phyloP scores from a whole-genome alignment of 2,797 vertebrate genomes.

The Gouania willdenowi region DNA sequence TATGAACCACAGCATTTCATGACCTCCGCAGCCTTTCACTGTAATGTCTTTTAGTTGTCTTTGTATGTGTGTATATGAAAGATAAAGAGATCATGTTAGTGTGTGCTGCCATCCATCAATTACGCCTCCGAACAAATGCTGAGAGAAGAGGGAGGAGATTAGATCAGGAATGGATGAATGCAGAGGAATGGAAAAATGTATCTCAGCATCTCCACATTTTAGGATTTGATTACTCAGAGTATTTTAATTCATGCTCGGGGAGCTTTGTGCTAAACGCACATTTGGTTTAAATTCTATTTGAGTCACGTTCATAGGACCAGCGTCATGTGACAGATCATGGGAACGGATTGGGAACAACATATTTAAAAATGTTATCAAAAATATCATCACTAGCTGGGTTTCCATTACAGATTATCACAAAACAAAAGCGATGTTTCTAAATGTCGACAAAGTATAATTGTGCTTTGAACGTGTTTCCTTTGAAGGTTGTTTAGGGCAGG shows the following conservation, averaged over 20 bases:
- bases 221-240: constrained; percentile 51
- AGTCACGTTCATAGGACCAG: constrained; percentile 51
- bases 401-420: no score
- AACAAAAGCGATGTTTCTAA: no score
- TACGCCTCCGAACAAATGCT: constrained; percentile 28
- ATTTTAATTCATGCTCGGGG: constrained; percentile 53
- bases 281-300: constrained; percentile 65
- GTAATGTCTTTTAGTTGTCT: constrained; percentile 13
- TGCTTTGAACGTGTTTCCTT: no score
- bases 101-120: constrained; percentile 40
- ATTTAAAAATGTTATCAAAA: no score
- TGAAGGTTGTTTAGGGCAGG: no score
- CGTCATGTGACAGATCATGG: constrained; percentile 46
- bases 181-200: constrained; percentile 66
- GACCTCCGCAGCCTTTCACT: constrained; percentile 33
- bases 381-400: no score
- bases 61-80: constrained; percentile 8
- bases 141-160: constrained; percentile 52
- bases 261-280: constrained; percentile 56
- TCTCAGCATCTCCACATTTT: constrained; percentile 49
- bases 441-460: no score
- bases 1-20: constrained; percentile 43
- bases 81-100: constrained; percentile 3
- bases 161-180: constrained; percentile 57
- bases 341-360: no score